Evolutionary conservation across 2,888 invertebrate species (phyloP).

Genomic region (Tipula lateralis): DNA sequence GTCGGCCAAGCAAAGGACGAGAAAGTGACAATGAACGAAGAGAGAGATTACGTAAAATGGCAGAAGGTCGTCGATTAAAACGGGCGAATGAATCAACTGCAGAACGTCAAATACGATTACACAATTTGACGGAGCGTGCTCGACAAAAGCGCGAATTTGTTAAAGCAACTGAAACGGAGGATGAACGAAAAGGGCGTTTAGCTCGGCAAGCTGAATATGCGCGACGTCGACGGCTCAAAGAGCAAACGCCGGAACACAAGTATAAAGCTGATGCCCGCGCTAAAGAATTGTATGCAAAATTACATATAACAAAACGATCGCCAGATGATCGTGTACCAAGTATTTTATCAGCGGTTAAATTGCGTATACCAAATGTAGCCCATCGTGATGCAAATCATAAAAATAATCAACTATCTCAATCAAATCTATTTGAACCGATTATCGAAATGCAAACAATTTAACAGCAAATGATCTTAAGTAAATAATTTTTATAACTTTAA

Average conservation of each 20-base stretch:
- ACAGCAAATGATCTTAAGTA: constrained; percentile 33
- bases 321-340: not conserved
- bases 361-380: constrained; percentile 27
- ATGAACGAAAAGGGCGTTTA: constrained; percentile 45
- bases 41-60: constrained; percentile 46
- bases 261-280: constrained; percentile 39
- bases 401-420: not conserved
- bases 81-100: constrained; percentile 48
- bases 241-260: constrained; percentile 43
- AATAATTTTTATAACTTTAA: not conserved
- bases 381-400: not conserved
- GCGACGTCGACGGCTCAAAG: constrained; percentile 44
- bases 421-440: constrained; percentile 50
- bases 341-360: not conserved
- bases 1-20: constrained; percentile 44
- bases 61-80: constrained; percentile 46
- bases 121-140: constrained; percentile 46
- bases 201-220: constrained; percentile 49
- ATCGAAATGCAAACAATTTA: constrained; percentile 50
- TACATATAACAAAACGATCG: constrained; percentile 34
- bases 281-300: constrained; percentile 44
- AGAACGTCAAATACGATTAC: constrained; percentile 44
- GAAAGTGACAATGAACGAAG: constrained; percentile 48
- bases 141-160: constrained; percentile 46
- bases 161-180: constrained; percentile 44